Base-by-base conservation (phyloP, 2,113 vertebrate genomes). In the Pelecanoides urinatrix region DNA sequence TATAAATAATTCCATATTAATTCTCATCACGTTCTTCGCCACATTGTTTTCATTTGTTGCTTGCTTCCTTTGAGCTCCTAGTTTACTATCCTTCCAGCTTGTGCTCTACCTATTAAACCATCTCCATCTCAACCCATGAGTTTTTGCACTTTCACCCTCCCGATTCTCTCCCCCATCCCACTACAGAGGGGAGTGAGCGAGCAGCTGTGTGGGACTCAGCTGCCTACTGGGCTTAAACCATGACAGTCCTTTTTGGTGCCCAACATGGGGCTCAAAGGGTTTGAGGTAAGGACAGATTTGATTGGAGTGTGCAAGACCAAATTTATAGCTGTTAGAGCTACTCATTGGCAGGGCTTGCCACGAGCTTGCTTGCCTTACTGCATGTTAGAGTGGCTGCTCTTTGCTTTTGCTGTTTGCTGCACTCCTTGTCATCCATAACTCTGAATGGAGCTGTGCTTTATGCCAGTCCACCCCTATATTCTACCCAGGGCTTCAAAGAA, bases 181-280 rank as follows among this genome's bases (percentile, higher is more conserved):
- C 26, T 61, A 68, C 8, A 42, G 65, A 8, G 67, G 23, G 12
- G 16, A 67, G 8, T 0, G 6, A 68, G 40, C 0, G 6, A 68
- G n/a, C 0, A 0, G n/a, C 32, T 77, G 4, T 29, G 17, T 30
- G 34, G 13, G 27, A 49, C 14, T 66, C 18, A 77, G 72, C 53
- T 80, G n/a, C 40, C 40, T 49, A 1, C 18, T 58, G 42, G 10
- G 12, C 12, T 74, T 58, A 66, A 87, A 62, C 25, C 27, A 36
- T 0, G 2, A n/a, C 40, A 44, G 16, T 53, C 34, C 10, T 53
- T 74, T 74, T 68, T 63, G n/a, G 5, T 70, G 44, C 19, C 36
- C 22, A 68, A 0, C 1, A 2, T 38, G 40, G 27, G 77, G 14
- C 21, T 62, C 2, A 10, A 58, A 53, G 21, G 26, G 21, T 66